Conservation (phyloP, 2,797 vertebrate genomes). For the Spizella passerina region DNA sequence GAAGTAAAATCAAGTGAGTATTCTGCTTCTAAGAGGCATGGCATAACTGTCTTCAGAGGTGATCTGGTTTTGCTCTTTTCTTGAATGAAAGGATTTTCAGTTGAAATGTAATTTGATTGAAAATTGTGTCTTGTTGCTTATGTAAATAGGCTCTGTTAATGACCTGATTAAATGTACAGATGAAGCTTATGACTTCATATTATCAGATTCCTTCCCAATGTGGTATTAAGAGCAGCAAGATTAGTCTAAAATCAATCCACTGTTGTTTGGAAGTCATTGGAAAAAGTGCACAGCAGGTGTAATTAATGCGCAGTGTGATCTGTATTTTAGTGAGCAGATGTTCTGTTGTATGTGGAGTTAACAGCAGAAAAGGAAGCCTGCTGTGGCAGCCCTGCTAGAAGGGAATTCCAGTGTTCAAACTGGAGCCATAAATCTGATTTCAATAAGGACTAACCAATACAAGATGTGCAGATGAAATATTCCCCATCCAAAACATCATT, state of each 20-base stretch:
- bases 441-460: background rate
- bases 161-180: conserved; percentile 13
- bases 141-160: background rate
- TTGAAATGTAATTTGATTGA: background rate
- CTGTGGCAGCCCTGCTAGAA: background rate
- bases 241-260: conserved; percentile 34
- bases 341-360: conserved; percentile 3
- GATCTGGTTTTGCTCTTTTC: background rate
- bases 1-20: background rate
- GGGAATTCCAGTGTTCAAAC: background rate
- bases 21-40: background rate
- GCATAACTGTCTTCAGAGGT: background rate
- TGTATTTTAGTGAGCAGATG: conserved; percentile 50
- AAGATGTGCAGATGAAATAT: background rate
- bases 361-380: background rate
- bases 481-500: background rate
- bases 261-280: conserved; percentile 8
- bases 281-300: conserved; percentile 55
- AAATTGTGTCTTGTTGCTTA: background rate
- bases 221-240: conserved; percentile 1
- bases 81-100: background rate
- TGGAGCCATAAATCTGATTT: background rate
- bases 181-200: conserved; percentile 3
- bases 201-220: background rate
- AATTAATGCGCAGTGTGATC: conserved; percentile 37